Conservation (phyloP, 2,888 invertebrate species). For the Cataglyphis altisquamis region DNA sequence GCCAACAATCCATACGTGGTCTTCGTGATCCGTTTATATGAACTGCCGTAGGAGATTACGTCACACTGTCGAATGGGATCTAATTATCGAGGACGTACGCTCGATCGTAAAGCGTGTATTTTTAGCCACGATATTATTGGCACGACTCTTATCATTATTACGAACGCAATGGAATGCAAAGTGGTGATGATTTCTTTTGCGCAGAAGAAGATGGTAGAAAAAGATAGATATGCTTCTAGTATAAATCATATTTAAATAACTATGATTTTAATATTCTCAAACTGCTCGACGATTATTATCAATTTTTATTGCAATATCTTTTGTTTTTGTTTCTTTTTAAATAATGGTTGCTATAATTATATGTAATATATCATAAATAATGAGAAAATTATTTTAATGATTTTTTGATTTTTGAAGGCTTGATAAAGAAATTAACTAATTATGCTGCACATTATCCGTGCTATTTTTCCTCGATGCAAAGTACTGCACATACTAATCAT, state of each 20-base stretch:
- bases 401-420: neutral
- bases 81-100: conserved; percentile 70
- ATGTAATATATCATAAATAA: neutral
- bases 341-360: neutral
- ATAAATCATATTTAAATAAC: neutral
- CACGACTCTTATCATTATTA: conserved; percentile 49
- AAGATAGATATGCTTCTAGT: neutral
- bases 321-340: neutral
- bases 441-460: conserved; percentile 20
- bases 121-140: conserved; percentile 72
- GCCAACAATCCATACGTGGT: conserved; percentile 79
- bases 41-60: conserved; percentile 76
- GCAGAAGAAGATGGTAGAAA: neutral
- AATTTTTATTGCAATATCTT: neutral
- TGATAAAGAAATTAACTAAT: conserved; percentile 49
- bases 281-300: neutral
- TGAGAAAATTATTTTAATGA: neutral
- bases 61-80: conserved; percentile 77
- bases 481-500: conserved; percentile 27
- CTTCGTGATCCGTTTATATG: conserved; percentile 78
- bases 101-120: conserved; percentile 72
- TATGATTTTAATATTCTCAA: neutral
- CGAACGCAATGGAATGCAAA: conserved; percentile 41
- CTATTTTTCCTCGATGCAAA: conserved; percentile 3
- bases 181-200: conserved; percentile 5